Evolutionary conservation across 2,113 vertebrate genomes (phyloP), one percentile per base, ranked within the genome.

Genomic region (Andinoacara biseriatus): DNA sequence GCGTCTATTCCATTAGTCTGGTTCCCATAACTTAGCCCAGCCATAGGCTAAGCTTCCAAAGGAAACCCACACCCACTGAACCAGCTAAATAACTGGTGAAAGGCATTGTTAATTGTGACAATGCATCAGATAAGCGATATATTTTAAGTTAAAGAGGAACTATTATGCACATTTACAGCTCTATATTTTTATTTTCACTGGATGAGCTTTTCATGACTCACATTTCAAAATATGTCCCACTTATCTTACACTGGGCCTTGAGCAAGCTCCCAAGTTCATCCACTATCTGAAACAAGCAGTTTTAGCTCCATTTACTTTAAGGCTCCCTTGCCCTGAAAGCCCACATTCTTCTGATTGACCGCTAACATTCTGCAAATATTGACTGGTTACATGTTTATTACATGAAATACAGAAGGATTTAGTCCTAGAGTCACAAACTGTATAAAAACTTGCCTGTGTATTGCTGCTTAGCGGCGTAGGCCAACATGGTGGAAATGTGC

Each of bases 21-120:
- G 58, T 86, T 89, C 88, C 75, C 83, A 88, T 87, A 85, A 78
- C 4, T 5, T 79, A 14, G 10, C 35, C 22, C 59, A 54, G 67
- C 62, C 79, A 86, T 85, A 85, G 35, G 69, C 76, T 77, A 22
- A 80, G 24, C 75, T 74, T 63, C 78, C 46, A 87, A 76, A 89
- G 84, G 84, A 91, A 87, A 31, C 84, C 84, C 86, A 91, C 82
- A 76, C 85, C 81, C 87, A 84, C 49, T 76, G 60, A 82, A 81
- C 26, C 63, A 61, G 58, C 72, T 38, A 62, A 58, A 82, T 78
- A 82, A 86, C 87, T 69, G 72, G 58, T 74, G 56, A 65, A 40
- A 74, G 18, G 46, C 77, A 89, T 88, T 89, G 86, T 86, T 62
- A 87, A 61, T 63, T 81, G 80, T 61, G 10, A 29, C 33, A 75